Evolutionary conservation across 2,888 invertebrate genomes (phyloP).

Genomic region (Linhomoeus sp.): DNA sequence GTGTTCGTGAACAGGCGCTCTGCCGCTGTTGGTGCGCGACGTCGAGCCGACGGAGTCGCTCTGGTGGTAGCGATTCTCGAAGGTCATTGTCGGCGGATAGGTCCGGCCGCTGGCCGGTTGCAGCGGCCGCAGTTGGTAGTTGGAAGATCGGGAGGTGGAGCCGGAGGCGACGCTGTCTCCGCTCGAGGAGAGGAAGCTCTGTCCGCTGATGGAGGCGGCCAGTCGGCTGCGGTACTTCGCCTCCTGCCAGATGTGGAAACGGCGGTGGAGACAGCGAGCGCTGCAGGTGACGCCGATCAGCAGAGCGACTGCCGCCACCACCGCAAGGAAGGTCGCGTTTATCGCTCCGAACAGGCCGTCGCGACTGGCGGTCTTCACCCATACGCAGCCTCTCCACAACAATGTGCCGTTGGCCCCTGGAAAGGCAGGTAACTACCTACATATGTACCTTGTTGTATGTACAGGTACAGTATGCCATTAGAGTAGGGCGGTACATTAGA

Average conservation of each 20-base stretch:
- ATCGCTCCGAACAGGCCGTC: background rate
- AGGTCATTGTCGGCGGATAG: no score
- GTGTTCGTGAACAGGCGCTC: no score
- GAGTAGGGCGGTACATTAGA: no score
- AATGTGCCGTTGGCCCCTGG: background rate
- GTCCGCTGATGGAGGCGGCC: constrained; percentile 3
- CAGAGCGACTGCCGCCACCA: background rate
- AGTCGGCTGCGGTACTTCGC: constrained; percentile 4
- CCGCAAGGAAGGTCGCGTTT: background rate
- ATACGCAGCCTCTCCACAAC: background rate
- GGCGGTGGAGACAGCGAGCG: constrained; percentile 2
- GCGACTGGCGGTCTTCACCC: background rate
- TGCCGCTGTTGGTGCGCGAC: no score
- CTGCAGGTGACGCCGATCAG: background rate
- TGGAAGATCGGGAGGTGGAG: no score
- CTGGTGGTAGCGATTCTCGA: no score
- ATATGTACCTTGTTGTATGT: no score
- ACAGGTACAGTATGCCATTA: no score
- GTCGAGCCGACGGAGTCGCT: no score
- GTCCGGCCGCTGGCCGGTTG: no score
- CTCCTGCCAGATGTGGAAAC: constrained; percentile 7
- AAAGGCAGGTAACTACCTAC: background rate
- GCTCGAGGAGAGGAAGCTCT: constrained; percentile 6
- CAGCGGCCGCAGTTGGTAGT: no score
- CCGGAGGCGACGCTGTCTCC: no score